Evolutionary conservation across 2,113 vertebrate genomes (phyloP).

Genomic region (Mormyrus lacerda): DNA sequence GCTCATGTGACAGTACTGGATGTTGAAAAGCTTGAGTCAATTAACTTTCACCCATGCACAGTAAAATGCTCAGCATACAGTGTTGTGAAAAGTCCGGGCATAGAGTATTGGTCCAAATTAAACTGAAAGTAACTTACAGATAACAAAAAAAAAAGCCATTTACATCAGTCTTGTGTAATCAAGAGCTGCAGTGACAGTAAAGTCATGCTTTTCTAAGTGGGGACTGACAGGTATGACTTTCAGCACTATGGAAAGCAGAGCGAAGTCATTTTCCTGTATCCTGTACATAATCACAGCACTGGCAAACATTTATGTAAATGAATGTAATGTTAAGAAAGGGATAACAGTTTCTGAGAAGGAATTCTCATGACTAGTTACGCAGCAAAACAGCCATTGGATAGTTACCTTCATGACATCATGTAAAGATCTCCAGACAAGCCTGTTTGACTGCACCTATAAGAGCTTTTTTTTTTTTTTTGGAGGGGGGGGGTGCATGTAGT

Average conservation of each 20-base stretch:
- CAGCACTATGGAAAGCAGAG: background rate
- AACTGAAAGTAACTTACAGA: background rate
- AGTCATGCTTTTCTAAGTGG: background rate
- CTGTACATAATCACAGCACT: background rate
- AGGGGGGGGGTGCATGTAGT: background rate
- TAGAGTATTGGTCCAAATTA: background rate
- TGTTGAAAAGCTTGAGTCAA: background rate
- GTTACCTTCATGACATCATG: background rate
- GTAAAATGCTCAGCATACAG: background rate
- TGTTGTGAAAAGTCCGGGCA: background rate
- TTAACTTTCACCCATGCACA: background rate
- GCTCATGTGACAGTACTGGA: background rate
- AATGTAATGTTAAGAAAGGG: background rate
- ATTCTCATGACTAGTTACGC: background rate
- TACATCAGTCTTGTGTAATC: background rate
- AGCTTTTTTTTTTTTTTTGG: background rate
- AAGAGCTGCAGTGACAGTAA: background rate
- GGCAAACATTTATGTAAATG: background rate
- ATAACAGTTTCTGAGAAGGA: background rate
- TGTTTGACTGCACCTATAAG: background rate
- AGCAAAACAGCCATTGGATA: background rate
- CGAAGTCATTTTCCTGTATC: background rate
- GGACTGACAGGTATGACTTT: background rate
- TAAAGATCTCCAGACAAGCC: background rate
- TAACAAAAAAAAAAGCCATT: background rate